phyloP scores from a whole-genome alignment of 2,113 vertebrate species.

The Scytalopus superciliaris region DNA sequence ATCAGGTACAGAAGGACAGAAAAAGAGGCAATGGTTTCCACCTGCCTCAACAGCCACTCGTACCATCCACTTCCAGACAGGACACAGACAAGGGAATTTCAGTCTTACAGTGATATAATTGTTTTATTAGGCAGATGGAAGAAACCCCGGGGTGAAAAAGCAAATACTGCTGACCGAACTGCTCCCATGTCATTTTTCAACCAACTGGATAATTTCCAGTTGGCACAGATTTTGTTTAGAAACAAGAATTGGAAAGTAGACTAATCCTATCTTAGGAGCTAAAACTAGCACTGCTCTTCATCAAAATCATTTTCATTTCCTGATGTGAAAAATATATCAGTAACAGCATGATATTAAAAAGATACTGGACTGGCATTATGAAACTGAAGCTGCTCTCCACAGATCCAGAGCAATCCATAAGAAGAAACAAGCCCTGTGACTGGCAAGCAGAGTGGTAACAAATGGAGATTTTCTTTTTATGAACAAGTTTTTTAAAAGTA shows the following conservation, averaged over 20 bases:
- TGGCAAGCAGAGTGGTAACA: neutral
- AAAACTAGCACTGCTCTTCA: slow-evolving; percentile 10
- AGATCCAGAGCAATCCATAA: neutral
- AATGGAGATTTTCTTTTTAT: neutral
- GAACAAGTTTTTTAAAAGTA: neutral
- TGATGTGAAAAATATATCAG: slow-evolving; percentile 28
- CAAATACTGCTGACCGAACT: slow-evolving; percentile 35
- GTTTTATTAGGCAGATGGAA: slow-evolving; percentile 48
- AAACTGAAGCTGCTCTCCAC: neutral
- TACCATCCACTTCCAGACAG: neutral
- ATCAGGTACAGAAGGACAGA: neutral
- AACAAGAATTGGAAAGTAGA: slow-evolving; percentile 48
- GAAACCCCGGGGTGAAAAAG: slow-evolving; percentile 30
- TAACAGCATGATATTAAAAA: slow-evolving; percentile 23
- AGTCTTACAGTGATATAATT: slow-evolving; percentile 3
- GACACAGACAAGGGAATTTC: neutral
- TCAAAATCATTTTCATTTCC: slow-evolving; percentile 49
- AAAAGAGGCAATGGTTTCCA: neutral
- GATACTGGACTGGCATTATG: neutral
- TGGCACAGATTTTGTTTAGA: slow-evolving; percentile 36
- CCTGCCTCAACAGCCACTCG: neutral
- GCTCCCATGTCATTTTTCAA: slow-evolving; percentile 29
- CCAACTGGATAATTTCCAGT: slow-evolving; percentile 46
- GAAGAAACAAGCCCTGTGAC: neutral
- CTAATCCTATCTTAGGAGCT: slow-evolving; percentile 61